These are phyloP conservation scores for Gadopsis bispinosus DNA, from an alignment of 2,797 vertebrate genomes.

Conservation along the genomic window DNA sequence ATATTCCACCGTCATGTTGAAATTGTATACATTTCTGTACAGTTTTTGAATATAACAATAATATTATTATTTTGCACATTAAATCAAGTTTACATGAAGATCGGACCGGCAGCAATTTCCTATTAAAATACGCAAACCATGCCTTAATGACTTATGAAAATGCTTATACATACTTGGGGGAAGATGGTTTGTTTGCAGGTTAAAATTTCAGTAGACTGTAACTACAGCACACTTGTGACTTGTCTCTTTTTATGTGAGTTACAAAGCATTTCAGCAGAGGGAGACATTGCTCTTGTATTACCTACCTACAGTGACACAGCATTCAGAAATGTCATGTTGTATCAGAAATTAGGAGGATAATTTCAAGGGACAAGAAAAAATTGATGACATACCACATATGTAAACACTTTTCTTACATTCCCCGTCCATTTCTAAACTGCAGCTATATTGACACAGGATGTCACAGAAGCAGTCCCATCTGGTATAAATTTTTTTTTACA, in stretches of 20 bases:
- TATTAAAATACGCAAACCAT: not conserved
- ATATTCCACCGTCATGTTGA: too few relatives aligned
- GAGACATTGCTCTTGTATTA: constrained; percentile 8
- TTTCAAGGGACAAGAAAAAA: not conserved
- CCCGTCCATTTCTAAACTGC: not conserved
- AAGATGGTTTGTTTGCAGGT: not conserved
- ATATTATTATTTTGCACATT: not conserved
- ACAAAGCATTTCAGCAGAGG: constrained; percentile 32
- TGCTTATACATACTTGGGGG: not conserved
- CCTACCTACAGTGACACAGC: too few relatives aligned
- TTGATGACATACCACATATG: not conserved
- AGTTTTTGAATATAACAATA: too few relatives aligned
- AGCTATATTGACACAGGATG: not conserved
- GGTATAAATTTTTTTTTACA: too few relatives aligned
- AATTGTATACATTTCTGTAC: too few relatives aligned
- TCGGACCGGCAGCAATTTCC: not conserved
- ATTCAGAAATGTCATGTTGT: not conserved
- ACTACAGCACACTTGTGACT: not conserved
- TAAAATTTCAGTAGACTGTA: not conserved
- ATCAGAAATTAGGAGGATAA: not conserved
- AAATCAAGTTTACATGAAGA: not conserved
- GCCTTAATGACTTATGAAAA: not conserved
- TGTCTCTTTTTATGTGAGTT: not conserved
- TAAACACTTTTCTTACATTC: not conserved
- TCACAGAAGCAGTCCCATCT: not conserved